Conservation (phyloP, 2,888 invertebrate genomes). For the Eupeodes latifasciatus region DNA sequence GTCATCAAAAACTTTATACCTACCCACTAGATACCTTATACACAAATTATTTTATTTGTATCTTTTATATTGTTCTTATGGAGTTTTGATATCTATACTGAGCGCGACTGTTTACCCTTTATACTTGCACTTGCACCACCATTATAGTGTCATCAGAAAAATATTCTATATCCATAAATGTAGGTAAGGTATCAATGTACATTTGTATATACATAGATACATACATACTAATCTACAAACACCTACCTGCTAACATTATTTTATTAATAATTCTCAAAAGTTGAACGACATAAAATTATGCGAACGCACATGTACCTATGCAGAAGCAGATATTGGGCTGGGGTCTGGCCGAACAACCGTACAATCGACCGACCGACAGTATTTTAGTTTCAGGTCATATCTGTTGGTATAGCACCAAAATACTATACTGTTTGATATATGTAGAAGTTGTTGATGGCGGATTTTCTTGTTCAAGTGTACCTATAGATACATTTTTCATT, state of each 20-base stretch:
- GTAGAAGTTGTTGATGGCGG: neutral
- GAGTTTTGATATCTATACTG: constrained; percentile 7
- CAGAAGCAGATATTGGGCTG: neutral
- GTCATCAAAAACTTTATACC: constrained; percentile 40
- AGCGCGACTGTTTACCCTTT: neutral
- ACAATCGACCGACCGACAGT: neutral
- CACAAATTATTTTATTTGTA: constrained; percentile 7
- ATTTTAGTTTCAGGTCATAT: constrained; percentile 28
- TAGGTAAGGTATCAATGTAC: neutral
- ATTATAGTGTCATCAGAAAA: constrained; percentile 55
- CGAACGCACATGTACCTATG: constrained; percentile 20
- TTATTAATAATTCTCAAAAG: constrained; percentile 25
- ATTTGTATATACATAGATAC: too few relatives aligned
- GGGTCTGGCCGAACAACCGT: too few relatives aligned
- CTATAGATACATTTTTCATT: neutral
- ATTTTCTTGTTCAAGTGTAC: neutral
- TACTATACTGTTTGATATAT: neutral
- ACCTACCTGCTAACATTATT: too few relatives aligned
- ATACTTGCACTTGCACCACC: constrained; percentile 42
- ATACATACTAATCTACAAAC: too few relatives aligned
- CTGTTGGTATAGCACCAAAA: neutral
- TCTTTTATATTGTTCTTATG: constrained; percentile 14
- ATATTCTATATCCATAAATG: constrained; percentile 2
- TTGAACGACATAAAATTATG: constrained; percentile 48
- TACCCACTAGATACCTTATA: neutral